Base-by-base conservation (phyloP, 64 coral and sea anemone genomes). In the Montipora capricornis region DNA sequence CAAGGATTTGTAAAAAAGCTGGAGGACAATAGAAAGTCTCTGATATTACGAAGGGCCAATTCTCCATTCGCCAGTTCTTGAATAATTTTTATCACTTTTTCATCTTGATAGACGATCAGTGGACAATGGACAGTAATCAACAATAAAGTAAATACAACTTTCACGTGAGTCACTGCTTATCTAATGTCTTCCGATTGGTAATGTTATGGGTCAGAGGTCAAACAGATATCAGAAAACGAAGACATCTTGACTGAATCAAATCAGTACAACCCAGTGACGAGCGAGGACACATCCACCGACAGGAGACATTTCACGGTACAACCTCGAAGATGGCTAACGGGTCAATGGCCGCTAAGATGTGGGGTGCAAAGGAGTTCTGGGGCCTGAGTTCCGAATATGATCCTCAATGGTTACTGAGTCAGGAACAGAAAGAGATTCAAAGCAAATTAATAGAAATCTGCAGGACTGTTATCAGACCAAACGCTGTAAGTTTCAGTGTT, bases 401-500 rank as follows among this genome's bases (percentile, higher is more conserved):
- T 68, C 81, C 81, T 46, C 82, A 71, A 11, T 86, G 82, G 62
- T 47, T 70, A 11, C 47, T 86, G 46, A 73, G n/a, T 45, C 45
- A 86, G 4, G 82, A 86, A 71, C 82, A 86, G 17, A 86, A 47
- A 49, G 64, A 86, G 16, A 86, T 86, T 49, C 66, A 86, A 50
- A 10, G 3, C 7, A 86, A 49, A 70, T 44, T 70, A 8, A 49
- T 86, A n/a, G 82, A 86, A 1, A 71, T 17, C 15, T 86, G 82
- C 20, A 48, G 82, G 44, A 73, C 62, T 22, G 45, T 86, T 14
- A 86, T 86, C 15, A 68, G 82, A 50, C 82, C 64, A 20, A 86
- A 86, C 82, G 82, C 82, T 15, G 82, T 70, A 73, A 86, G 64
- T 86, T 14, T 64, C 61, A 4, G 8, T 14, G 3, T 16, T 64